A percentile compares a stretch with the other conserved stretches of the same genome.
Evolutionary conservation across 1,140 invertebrate species (phyloP).

Genomic region (Cyclargus thomasi): DNA sequence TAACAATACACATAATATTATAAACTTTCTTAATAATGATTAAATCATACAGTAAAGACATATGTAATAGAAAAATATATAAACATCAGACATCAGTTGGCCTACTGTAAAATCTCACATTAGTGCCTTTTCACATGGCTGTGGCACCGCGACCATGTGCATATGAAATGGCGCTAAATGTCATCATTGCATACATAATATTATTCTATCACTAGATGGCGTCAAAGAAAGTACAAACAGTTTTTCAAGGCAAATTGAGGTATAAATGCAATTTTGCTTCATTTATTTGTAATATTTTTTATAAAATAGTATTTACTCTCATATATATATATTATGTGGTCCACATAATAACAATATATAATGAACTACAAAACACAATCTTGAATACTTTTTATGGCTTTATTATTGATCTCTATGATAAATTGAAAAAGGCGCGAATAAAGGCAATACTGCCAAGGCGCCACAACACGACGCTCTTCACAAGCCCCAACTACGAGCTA

Average conservation of each 20-base stretch:
- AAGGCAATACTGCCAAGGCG: neutral
- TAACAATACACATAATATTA: neutral
- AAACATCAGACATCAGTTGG: neutral
- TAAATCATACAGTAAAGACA: neutral
- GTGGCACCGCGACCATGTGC: too few species aligned
- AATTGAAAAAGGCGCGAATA: neutral
- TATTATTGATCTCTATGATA: neutral
- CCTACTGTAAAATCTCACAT: neutral
- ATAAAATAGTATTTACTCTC: neutral
- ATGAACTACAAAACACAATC: neutral
- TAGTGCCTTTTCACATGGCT: too few species aligned
- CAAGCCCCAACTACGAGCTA: too few species aligned
- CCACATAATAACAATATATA: neutral
- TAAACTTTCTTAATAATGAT: neutral
- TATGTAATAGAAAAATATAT: neutral
- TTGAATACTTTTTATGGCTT: neutral
- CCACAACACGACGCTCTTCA: too few species aligned
- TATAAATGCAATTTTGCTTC: neutral
- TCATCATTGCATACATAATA: neutral
- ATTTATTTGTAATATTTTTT: neutral
- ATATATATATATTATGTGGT: neutral
- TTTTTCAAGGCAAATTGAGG: conserved; percentile 1
- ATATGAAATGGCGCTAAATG: neutral
- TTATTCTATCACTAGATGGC: neutral
- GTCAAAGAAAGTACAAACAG: neutral